Base-by-base conservation (phyloP, 2,888 invertebrate genomes). In the Helleia helle region DNA sequence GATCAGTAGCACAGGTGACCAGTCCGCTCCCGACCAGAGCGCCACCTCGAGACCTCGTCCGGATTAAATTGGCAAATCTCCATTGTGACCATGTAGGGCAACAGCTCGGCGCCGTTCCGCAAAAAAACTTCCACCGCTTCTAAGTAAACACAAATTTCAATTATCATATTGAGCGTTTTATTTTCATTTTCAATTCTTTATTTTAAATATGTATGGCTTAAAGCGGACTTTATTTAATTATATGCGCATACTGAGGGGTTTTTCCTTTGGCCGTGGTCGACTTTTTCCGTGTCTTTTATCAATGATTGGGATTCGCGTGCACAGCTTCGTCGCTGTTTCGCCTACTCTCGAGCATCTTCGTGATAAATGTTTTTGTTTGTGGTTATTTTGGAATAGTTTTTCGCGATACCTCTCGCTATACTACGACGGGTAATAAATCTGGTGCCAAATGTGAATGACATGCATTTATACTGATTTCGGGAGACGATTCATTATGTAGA, bases 131-230 rank as follows among this genome's bases (percentile, higher is more conserved):
- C 46, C 62, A 52, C 55, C 57, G 49, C 51, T 52, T 55, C 65
- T 74, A 80, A 76, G 73, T 75, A 75, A 81, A 76, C 69, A 77
- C 79, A 79, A 79, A 81, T 80, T 84, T 80, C 69, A 80, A 76
- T 81, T 77, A 81, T 76, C 72, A 80, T 77, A 54, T 57, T 73
- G 65, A 68, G 68, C 60, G 65, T 80, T 80, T 79, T 73, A 71
- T 74, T 62, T 50, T 72, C 63, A 71, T 73, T 70, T 65, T 59
- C 65, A 70, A 67, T 71, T 74, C 65, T 71, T 71, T 65, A 68
- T 73, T 70, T 34, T 71, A 69, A 70, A 65, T 58, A 59, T 62
- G 59, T 57, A 57, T 49, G 57, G 56, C 59, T 57, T 62, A 57
- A 62, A 63, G 57, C 62, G 59, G 55, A 58, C 59, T 56, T 73